These are phyloP conservation scores for Coracias cyanogaster DNA, from an alignment of 2,797 vertebrate species.

Conservation along the genomic window DNA sequence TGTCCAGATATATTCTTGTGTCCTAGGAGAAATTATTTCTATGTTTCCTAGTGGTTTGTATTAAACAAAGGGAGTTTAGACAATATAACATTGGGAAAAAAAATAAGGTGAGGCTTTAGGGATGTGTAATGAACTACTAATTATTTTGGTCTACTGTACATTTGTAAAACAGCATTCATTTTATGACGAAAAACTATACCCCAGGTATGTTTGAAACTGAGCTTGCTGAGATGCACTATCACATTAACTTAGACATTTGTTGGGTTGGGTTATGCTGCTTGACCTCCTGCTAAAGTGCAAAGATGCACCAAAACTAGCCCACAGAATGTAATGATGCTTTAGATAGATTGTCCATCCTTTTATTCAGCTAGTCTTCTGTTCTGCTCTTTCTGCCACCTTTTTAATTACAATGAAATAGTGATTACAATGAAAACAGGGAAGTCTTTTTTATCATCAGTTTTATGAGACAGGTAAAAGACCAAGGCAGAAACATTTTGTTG, in stretches of 20 bases:
- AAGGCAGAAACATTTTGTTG: neutral
- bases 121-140: neutral
- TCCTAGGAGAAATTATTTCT: neutral
- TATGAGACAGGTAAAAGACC: neutral
- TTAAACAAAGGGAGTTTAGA: neutral
- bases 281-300: neutral
- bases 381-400: neutral
- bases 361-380: neutral
- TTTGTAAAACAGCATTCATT: neutral
- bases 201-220: neutral
- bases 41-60: neutral
- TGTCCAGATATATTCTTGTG: neutral
- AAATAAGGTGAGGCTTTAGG: neutral
- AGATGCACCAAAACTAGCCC: neutral
- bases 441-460: neutral
- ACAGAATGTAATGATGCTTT: neutral
- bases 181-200: neutral
- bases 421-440: neutral
- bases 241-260: neutral
- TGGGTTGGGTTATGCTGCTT: neutral
- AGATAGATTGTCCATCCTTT: neutral
- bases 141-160: neutral
- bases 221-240: neutral
- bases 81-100: neutral
- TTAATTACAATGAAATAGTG: neutral